Conservation (phyloP, 2,797 vertebrate species). For the Phalloptychus januarius region DNA sequence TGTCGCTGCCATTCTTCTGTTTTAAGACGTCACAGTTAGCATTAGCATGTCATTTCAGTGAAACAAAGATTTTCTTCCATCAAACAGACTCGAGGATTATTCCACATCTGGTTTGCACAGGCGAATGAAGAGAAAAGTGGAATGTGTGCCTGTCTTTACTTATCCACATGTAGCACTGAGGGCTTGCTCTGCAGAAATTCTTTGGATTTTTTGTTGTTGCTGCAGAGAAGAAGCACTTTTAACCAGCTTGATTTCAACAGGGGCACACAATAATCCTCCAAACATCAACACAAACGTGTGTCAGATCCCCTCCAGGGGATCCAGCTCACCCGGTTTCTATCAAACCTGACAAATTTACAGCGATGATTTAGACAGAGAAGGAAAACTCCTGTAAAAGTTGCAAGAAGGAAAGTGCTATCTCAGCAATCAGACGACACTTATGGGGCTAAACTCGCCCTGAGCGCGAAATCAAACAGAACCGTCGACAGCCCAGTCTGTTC, state of each 20-base stretch:
- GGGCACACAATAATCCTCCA: neutral
- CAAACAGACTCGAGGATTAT: neutral
- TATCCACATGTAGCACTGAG: neutral
- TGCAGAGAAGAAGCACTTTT: neutral
- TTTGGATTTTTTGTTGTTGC: neutral
- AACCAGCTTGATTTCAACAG: neutral
- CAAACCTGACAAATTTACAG: neutral
- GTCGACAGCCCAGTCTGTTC: slow-evolving; percentile 3
- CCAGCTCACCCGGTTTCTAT: neutral
- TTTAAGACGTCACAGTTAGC: no score
- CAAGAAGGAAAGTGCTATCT: neutral
- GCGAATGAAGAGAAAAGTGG: neutral
- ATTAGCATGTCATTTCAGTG: neutral
- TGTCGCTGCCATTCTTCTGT: neutral
- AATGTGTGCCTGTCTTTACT: slow-evolving; percentile 1
- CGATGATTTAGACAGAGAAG: neutral
- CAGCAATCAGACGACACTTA: neutral
- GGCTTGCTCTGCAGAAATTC: neutral
- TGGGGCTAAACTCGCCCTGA: neutral
- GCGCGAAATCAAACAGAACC: neutral
- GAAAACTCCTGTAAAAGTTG: neutral
- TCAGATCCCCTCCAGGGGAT: neutral
- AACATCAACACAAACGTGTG: neutral
- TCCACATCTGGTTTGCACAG: slow-evolving; percentile 4
- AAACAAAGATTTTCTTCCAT: neutral